phyloP scores from a whole-genome alignment of 2,888 invertebrate species.

The Epinotia ramella region DNA sequence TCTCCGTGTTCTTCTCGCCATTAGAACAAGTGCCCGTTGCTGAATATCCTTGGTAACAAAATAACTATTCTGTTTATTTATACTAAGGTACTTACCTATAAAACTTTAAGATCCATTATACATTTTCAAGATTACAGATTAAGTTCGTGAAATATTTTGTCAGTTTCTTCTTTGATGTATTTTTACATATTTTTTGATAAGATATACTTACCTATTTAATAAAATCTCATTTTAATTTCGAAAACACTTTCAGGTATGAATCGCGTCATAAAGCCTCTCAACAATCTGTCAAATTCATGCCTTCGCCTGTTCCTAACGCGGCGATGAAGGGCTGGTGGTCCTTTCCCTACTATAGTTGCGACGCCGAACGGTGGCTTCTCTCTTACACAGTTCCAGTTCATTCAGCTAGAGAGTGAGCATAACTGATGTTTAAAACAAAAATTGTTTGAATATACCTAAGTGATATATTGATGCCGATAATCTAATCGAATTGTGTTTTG shows the following conservation, averaged over 20 bases:
- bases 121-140: too few species aligned
- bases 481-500: constrained; percentile 5
- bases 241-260: constrained; percentile 81
- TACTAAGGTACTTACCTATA: neutral
- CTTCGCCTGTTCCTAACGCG: constrained; percentile 84
- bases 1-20: constrained; percentile 78
- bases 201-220: too few species aligned
- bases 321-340: constrained; percentile 94
- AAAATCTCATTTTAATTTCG: neutral
- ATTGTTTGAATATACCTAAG: neutral
- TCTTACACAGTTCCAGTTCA: constrained; percentile 91
- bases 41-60: constrained; percentile 89
- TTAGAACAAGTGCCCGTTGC: constrained; percentile 88
- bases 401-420: constrained; percentile 71
- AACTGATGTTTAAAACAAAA: neutral
- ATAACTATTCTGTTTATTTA: neutral
- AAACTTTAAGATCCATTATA: too few species aligned
- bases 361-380: constrained; percentile 91
- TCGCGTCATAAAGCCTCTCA: constrained; percentile 86
- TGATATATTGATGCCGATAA: neutral
- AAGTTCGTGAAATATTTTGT: too few species aligned
- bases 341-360: constrained; percentile 94
- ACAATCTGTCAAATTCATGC: constrained; percentile 89
- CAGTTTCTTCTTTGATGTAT: too few species aligned
- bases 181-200: too few species aligned